Evolutionary conservation across 2,888 invertebrate species (phyloP).

Genomic region (Cephus pulcher): DNA sequence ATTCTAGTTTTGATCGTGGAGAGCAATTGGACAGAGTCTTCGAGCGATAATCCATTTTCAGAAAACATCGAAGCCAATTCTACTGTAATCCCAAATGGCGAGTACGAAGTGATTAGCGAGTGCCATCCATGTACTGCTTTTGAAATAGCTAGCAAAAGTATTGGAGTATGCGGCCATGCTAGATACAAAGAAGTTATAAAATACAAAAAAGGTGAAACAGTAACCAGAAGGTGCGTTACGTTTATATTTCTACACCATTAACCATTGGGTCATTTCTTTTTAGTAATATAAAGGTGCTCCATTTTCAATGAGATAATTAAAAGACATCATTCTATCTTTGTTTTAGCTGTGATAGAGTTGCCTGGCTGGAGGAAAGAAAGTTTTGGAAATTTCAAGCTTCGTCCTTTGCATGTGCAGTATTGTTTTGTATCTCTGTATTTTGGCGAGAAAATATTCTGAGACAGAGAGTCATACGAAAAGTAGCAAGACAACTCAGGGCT

Average conservation of each 20-base stretch:
- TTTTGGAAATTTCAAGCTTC: constrained; percentile 87
- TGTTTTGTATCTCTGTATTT: constrained; percentile 68
- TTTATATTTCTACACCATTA: constrained; percentile 13
- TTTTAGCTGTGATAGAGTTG: constrained; percentile 86
- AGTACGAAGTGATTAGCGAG: constrained; percentile 78
- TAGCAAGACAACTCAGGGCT: constrained; percentile 58
- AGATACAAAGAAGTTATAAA: constrained; percentile 85
- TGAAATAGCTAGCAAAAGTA: constrained; percentile 84
- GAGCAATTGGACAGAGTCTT: constrained; percentile 77
- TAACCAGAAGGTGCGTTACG: constrained; percentile 76
- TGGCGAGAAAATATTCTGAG: constrained; percentile 61
- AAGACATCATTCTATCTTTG: constrained; percentile 21
- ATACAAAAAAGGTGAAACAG: constrained; percentile 84
- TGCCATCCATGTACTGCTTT: constrained; percentile 90
- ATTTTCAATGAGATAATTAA: not conserved
- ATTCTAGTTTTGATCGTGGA: constrained; percentile 85
- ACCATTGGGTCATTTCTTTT: constrained; percentile 18
- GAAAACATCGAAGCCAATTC: constrained; percentile 78
- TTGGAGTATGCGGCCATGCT: constrained; percentile 85
- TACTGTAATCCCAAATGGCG: constrained; percentile 81
- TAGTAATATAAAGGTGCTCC: constrained; percentile 9
- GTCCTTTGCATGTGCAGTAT: constrained; percentile 74
- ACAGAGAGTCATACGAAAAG: constrained; percentile 59
- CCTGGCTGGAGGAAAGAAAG: constrained; percentile 84
- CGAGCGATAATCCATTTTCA: constrained; percentile 74